phyloP scores from a whole-genome alignment of 2,113 vertebrate genomes.

The Phodopus roborovskii region DNA sequence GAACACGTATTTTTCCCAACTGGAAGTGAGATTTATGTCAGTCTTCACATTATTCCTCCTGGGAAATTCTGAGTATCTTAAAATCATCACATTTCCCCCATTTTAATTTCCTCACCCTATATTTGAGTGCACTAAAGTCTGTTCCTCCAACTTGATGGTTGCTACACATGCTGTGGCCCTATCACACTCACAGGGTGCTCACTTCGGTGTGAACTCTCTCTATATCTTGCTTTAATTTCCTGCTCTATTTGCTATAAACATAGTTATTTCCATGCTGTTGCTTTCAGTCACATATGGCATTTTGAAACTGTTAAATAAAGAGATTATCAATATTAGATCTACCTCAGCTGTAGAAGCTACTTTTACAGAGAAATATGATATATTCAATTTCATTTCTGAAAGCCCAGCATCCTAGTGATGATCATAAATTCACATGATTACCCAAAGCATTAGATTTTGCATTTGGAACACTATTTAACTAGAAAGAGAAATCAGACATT shows the following conservation, averaged over 20 bases:
- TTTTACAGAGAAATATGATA: constrained; percentile 77
- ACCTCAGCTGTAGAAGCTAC: constrained; percentile 70
- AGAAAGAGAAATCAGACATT: constrained; percentile 72
- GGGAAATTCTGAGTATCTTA: constrained; percentile 31
- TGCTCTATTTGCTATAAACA: constrained; percentile 74
- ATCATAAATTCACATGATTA: constrained; percentile 79
- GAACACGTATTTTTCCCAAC: not conserved
- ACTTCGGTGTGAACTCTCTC: constrained; percentile 46
- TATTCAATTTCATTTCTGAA: constrained; percentile 77
- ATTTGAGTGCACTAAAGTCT: not conserved
- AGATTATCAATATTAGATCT: constrained; percentile 82
- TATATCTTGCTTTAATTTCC: constrained; percentile 66
- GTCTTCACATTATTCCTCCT: not conserved
- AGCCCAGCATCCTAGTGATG: constrained; percentile 50
- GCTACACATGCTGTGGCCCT: not conserved
- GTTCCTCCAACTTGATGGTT: not conserved
- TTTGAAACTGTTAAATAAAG: constrained; percentile 82
- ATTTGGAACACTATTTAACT: constrained; percentile 80
- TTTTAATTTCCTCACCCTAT: constrained; percentile 31
- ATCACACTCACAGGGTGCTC: not conserved
- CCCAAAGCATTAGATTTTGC: constrained; percentile 75
- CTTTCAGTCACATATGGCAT: constrained; percentile 77
- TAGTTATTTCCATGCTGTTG: constrained; percentile 75
- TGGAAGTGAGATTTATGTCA: constrained; percentile 48
- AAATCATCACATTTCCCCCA: not conserved